Percentiles rank a stretch among this genome's conserved stretches.
phyloP scores from a whole-genome alignment of 92 coral and sea anemone species.

The Desmophyllum pertusum region DNA sequence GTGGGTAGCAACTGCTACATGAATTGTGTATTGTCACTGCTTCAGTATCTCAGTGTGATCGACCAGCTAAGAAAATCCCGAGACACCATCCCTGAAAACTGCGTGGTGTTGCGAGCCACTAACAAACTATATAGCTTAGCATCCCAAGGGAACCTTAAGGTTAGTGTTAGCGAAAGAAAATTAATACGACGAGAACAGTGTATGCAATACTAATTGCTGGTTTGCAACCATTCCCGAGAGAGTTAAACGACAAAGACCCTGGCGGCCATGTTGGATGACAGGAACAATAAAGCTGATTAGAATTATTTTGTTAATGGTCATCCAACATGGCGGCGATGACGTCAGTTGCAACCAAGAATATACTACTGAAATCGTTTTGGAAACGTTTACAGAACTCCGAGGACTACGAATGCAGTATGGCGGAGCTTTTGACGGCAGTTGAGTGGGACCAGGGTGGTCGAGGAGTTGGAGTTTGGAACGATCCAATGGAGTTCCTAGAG shows the following conservation, averaged over 20 bases:
- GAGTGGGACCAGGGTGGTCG: conserved; percentile 7
- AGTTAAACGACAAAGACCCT: too few relatives aligned
- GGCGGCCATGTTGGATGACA: too few relatives aligned
- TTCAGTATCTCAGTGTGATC: background rate
- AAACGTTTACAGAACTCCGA: background rate
- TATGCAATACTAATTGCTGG: too few relatives aligned
- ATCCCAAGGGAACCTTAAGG: background rate
- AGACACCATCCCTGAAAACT: background rate
- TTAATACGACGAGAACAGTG: too few relatives aligned
- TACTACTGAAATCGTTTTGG: too few relatives aligned
- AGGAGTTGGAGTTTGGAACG: conserved; percentile 31
- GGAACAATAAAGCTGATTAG: too few relatives aligned
- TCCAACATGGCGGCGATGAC: too few relatives aligned
- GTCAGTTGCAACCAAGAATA: too few relatives aligned
- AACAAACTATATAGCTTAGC: background rate
- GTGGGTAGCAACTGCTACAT: background rate
- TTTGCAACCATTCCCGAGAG: too few relatives aligned
- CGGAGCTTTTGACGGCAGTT: background rate
- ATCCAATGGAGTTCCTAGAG: conserved; percentile 8
- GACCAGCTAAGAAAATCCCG: background rate
- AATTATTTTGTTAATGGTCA: too few relatives aligned
- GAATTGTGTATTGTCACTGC: background rate
- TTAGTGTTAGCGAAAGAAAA: background rate
- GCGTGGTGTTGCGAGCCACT: background rate
- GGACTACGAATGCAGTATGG: background rate